Evolutionary conservation across 2,888 invertebrate genomes (phyloP).

Genomic region (Cotesia congregata): DNA sequence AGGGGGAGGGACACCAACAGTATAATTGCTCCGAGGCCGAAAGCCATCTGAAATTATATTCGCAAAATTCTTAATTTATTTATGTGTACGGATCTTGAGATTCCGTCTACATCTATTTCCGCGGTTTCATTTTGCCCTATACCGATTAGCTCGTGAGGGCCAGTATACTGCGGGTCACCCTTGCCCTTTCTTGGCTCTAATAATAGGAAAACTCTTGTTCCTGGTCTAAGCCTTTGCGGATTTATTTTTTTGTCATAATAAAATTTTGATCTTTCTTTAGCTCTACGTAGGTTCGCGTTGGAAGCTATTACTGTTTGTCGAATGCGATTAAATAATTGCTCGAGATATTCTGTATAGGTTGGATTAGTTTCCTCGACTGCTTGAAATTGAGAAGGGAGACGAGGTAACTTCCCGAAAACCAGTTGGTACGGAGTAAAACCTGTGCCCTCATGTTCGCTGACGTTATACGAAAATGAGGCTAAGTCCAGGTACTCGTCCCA

Average conservation of each 20-base stretch:
- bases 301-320: conserved; percentile 5
- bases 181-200: conserved; percentile 39
- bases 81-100: too few relatives aligned
- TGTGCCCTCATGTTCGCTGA: conserved; percentile 42
- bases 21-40: too few relatives aligned
- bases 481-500: conserved; percentile 40
- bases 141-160: conserved; percentile 34
- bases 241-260: conserved; percentile 28
- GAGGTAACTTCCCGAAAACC: conserved; percentile 42
- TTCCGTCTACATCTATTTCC: too few relatives aligned
- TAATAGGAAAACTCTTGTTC: conserved; percentile 34
- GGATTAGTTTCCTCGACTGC: conserved; percentile 18
- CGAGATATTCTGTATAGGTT: conserved; percentile 34
- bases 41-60: too few relatives aligned
- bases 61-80: too few relatives aligned
- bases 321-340: conserved; percentile 12
- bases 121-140: too few relatives aligned
- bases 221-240: conserved; percentile 19
- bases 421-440: conserved; percentile 44
- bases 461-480: conserved; percentile 44
- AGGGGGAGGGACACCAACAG: too few relatives aligned
- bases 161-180: conserved; percentile 38
- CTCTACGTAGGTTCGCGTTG: conserved; percentile 1
- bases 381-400: conserved; percentile 36
- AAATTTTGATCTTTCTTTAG: conserved; percentile 32